Base-by-base conservation (phyloP, 2,113 vertebrate species). In the Mormoops blainvillei region DNA sequence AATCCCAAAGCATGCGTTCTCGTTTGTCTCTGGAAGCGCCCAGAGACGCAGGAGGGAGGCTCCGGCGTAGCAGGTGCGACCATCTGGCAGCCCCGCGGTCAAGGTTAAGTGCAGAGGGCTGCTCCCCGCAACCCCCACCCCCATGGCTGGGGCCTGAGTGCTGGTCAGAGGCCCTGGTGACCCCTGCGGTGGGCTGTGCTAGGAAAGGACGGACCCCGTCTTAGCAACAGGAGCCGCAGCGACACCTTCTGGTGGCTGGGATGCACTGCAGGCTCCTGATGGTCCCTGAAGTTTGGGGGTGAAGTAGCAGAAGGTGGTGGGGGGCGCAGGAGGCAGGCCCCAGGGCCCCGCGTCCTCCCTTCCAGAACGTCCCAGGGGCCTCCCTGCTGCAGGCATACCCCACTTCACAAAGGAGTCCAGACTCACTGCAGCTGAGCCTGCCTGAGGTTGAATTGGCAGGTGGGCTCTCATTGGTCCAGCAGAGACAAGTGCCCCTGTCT, bases 391-490 rank as follows among this genome's bases (percentile, higher is more conserved):
- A 71, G 36, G 4, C 54, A 5, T 2, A 24, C 8, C 7, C 36
- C 22, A 4, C 52, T 41, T 82, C 36, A 70, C 3, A 26, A 3
- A 54, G 22, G 13, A 33, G 10, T 14, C 28, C 16, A 65, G 24
- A 43, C 7, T 18, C 20, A 54, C 26, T 9, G 15, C 33, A 24
- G 22, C 14, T 31, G 20, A 26, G 31, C n/a, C 50, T 26, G 31
- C 3, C 14, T 22, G 52, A 68, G n/a, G 28, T 24, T 0, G 2
- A 38, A 7, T 2, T 20, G 15, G 43, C 43, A 24, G 7, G 2
- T 4, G 9, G 2, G 6, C 9, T n/a, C 14, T 36, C 45, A 33
- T 11, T 58, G 4, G 9, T 2, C 43, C 9, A 4, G 0, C 12
- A 1, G 16, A 11, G n/a, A 56, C 18, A 56, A 73, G 2, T 15